Percentiles rank a stretch among this genome's conserved stretches.
These are phyloP conservation scores for Eristalis pertinax DNA, from an alignment of 2,888 invertebrate species.

Conservation along the genomic window DNA sequence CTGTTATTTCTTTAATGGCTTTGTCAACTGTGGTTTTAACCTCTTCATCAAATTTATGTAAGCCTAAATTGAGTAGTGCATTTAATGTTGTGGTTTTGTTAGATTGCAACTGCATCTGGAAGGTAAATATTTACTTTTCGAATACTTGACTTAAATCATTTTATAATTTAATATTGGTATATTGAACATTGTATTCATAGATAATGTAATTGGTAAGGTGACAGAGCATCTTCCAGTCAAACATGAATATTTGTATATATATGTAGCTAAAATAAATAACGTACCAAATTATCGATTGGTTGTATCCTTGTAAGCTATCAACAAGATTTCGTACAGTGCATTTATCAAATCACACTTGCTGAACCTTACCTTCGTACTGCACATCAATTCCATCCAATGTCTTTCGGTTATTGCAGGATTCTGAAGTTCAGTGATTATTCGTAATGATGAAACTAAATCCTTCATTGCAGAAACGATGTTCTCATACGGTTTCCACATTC, in stretches of 20 bases:
- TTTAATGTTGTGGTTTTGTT: slow-evolving; percentile 88
- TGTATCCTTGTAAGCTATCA: slow-evolving; percentile 74
- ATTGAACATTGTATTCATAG: no score
- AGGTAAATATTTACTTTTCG: neutral
- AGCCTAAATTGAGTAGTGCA: slow-evolving; percentile 91
- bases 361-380: slow-evolving; percentile 89
- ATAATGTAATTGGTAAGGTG: no score
- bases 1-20: slow-evolving; percentile 96
- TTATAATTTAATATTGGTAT: no score
- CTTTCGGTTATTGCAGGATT: slow-evolving; percentile 96
- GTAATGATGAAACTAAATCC: slow-evolving; percentile 95
- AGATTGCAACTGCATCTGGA: slow-evolving; percentile 74
- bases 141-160: neutral
- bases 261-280: slow-evolving; percentile 28
- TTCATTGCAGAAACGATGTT: slow-evolving; percentile 91
- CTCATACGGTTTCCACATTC: slow-evolving; percentile 90
- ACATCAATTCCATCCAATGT: slow-evolving; percentile 97
- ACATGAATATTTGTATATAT: neutral
- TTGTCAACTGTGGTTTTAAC: slow-evolving; percentile 97
- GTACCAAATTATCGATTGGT: slow-evolving; percentile 75
- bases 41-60: slow-evolving; percentile 97
- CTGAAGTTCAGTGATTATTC: slow-evolving; percentile 96
- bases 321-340: slow-evolving; percentile 32
- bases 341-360: slow-evolving; percentile 27
- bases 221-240: neutral